A percentile compares a stretch with the other conserved stretches of the same genome.
Evolutionary conservation across 2,797 vertebrate genomes (phyloP).

Genomic region (Nyctibius grandis): DNA sequence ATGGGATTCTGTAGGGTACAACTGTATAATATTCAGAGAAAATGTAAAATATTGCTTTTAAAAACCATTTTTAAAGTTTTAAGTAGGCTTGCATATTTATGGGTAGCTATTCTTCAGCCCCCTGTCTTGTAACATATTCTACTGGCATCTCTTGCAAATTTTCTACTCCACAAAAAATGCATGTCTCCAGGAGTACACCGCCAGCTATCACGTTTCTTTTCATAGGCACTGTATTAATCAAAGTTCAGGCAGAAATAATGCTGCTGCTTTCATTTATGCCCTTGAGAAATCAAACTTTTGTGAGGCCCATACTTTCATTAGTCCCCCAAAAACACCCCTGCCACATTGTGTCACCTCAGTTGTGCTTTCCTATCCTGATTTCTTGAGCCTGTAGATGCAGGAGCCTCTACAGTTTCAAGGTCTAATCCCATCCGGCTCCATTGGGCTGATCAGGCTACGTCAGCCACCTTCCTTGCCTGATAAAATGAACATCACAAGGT

Average conservation of each 20-base stretch:
- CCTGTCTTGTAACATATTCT: neutral
- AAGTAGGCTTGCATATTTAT: slow-evolving; percentile 1
- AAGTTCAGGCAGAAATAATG: neutral
- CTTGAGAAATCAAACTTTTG: neutral
- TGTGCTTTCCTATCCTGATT: neutral
- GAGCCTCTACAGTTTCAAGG: neutral
- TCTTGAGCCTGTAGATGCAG: neutral
- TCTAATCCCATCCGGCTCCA: neutral
- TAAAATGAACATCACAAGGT: neutral
- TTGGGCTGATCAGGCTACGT: neutral
- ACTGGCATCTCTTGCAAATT: neutral
- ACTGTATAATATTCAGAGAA: neutral
- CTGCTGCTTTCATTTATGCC: neutral
- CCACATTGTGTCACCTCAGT: neutral
- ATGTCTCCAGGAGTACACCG: neutral
- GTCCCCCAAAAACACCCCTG: neutral
- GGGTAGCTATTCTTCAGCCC: neutral
- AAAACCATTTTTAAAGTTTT: neutral
- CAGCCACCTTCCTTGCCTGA: neutral
- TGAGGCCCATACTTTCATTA: neutral
- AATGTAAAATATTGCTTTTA: slow-evolving; percentile 5
- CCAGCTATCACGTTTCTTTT: neutral
- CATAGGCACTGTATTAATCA: neutral
- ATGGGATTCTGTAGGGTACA: neutral
- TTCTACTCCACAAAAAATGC: neutral